Base-by-base conservation (phyloP, 2,113 vertebrate genomes). In the Colossoma macropomum region DNA sequence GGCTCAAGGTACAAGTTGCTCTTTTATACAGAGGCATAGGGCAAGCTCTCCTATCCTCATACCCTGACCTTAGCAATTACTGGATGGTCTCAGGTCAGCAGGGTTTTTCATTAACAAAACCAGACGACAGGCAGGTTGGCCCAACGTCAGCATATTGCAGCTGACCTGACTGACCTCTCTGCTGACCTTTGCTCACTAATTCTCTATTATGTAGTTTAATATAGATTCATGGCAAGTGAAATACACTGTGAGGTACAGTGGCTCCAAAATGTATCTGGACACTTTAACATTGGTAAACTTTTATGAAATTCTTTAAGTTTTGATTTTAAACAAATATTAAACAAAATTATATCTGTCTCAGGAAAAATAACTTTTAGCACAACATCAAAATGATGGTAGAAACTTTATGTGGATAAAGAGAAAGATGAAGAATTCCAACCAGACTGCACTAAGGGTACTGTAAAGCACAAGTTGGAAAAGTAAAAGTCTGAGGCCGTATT, bases 51-150 rank as follows among this genome's bases (percentile, higher is more conserved):
- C 12, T 0, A n/a, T 69, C 41, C 68, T 19, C 59, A 52, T 63
- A 72, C n/a, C n/a, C 23, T 77, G 75, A 77, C 79, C 84, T 72
- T 52, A 50, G 56, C 23, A 8, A 56, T 62, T 82, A 68, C 71
- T 68, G 25, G n/a, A 15, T 28, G 30, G 25, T 65, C 60, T 74
- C 54, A 27, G 41, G 56, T 38, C 48, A 82, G 11, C 32, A n/a
- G 25, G 60, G 2, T 65, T 65, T 28, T 27, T 38, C 71, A 75
- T 75, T 17, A 13, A 66, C 30, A n/a, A 38, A 4, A 28, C 9
- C 28, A 65, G 56, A 27, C 30, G 10, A 19, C 15, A 4, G n/a
- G n/a, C 80, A 66, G 80, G 60, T 75, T 56, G 21, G 4, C 78
- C 4, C 23, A 45, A 21, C 16, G 54, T 62, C 38, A 25, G 4